Evolutionary conservation across 2,113 vertebrate species (phyloP).

Genomic region (Datnioides undecimradiatus): DNA sequence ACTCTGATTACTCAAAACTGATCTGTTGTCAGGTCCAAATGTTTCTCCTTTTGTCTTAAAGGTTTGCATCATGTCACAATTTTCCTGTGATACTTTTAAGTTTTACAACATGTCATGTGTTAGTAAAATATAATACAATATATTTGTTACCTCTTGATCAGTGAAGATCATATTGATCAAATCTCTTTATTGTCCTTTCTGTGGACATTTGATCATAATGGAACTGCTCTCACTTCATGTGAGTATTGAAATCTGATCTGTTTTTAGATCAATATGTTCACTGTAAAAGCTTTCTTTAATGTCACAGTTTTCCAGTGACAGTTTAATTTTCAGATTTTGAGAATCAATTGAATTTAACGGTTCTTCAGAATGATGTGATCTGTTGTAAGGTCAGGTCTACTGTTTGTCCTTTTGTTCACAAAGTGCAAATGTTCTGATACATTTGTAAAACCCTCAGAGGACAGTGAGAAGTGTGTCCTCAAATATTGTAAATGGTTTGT

Average conservation of each 20-base stretch:
- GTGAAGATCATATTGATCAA: not conserved
- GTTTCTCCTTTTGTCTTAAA: not conserved
- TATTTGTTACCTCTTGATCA: too few species aligned
- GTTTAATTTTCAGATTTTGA: too few species aligned
- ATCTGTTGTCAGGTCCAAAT: slow-evolving; percentile 10
- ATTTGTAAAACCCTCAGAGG: not conserved
- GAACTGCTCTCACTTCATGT: not conserved
- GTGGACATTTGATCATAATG: not conserved
- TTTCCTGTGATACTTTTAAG: slow-evolving; percentile 1
- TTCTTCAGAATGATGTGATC: too few species aligned
- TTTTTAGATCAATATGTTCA: slow-evolving; percentile 5
- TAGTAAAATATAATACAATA: not conserved
- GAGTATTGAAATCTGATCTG: not conserved
- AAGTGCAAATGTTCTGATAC: not conserved
- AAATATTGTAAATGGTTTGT: not conserved
- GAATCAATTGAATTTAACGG: too few species aligned
- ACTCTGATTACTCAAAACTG: not conserved
- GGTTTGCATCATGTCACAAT: not conserved
- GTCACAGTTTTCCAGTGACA: too few species aligned
- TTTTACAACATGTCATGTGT: not conserved
- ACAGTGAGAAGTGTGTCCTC: not conserved
- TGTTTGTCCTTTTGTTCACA: too few species aligned
- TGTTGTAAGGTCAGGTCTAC: too few species aligned
- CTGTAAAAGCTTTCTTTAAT: too few species aligned
- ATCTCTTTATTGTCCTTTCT: not conserved